A percentile compares a stretch with the other conserved stretches of the same genome.
These are phyloP conservation scores for Poliocrania exsul DNA, from an alignment of 2,797 vertebrate species.

Conservation along the genomic window DNA sequence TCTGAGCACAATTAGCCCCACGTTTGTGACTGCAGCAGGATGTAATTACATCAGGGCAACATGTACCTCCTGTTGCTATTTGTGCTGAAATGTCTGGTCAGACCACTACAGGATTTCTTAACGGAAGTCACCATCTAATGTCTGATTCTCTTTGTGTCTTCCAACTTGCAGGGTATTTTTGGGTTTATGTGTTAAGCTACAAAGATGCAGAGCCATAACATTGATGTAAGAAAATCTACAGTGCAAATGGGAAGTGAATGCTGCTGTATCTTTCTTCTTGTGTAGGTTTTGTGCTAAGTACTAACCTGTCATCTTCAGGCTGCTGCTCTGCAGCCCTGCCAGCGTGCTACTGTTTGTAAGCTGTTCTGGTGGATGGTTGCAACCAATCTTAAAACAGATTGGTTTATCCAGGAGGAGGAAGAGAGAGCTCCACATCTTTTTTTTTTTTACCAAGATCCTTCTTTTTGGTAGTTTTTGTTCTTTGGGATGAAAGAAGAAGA, in stretches of 20 bases:
- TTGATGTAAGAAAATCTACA: neutral
- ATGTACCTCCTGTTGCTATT: neutral
- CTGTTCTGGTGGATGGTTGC: neutral
- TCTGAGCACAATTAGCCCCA: neutral
- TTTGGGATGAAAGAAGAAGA: neutral
- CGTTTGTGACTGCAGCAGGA: neutral
- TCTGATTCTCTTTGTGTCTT: neutral
- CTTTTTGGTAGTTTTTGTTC: neutral
- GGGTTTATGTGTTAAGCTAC: constrained; percentile 15
- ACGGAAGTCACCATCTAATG: neutral
- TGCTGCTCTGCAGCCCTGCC: neutral
- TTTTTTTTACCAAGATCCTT: neutral
- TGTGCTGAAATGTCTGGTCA: neutral
- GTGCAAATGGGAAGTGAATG: neutral
- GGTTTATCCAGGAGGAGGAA: neutral
- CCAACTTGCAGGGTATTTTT: neutral
- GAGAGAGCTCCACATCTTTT: neutral
- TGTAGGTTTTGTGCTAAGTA: neutral
- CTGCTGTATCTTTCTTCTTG: neutral
- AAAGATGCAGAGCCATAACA: constrained; percentile 22
- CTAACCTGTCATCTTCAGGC: neutral
- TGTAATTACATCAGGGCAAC: constrained; percentile 48
- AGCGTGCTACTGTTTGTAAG: neutral
- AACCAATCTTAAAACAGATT: neutral
- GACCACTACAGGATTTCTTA: constrained; percentile 12